Conservation (phyloP, 2,888 invertebrate species). For the Agapetus fuscipes region DNA sequence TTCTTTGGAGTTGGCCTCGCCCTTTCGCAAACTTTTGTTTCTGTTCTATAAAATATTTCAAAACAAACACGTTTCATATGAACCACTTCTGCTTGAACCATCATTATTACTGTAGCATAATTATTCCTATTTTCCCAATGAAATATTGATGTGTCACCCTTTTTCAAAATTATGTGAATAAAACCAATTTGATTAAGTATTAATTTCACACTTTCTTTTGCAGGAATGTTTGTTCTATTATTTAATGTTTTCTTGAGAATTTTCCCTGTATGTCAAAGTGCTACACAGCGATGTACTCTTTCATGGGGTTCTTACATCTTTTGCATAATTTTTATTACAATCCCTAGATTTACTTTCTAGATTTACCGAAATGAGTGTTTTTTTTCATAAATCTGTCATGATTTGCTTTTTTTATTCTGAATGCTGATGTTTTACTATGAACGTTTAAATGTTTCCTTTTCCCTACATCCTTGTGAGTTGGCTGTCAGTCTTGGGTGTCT, state of each 20-base stretch:
- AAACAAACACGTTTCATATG: not conserved
- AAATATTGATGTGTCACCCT: not conserved
- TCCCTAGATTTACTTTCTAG: not conserved
- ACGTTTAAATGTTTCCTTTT: constrained; percentile 12
- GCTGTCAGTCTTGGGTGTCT: not conserved
- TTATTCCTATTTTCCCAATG: too few relatives aligned
- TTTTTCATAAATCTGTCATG: constrained; percentile 14
- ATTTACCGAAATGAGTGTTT: constrained; percentile 8
- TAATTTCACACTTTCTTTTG: constrained; percentile 9
- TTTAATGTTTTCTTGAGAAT: too few relatives aligned
- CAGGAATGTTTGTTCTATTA: constrained; percentile 22
- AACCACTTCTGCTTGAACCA: too few relatives aligned
- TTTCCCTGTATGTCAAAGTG: too few relatives aligned
- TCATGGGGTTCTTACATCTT: too few relatives aligned
- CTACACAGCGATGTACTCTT: too few relatives aligned
- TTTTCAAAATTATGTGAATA: not conserved
- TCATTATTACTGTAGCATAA: too few relatives aligned
- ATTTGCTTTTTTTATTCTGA: constrained; percentile 18
- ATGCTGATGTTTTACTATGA: constrained; percentile 14
- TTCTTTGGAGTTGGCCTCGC: constrained; percentile 22
- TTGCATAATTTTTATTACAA: not conserved
- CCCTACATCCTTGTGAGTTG: not conserved
- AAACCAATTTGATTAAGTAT: constrained; percentile 4
- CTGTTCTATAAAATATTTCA: constrained; percentile 2
- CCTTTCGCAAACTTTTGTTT: constrained; percentile 14